Evolutionary conservation across 2,888 invertebrate species (phyloP), one percentile per base, ranked within the genome.

Genomic region (Coremacera marginata): DNA sequence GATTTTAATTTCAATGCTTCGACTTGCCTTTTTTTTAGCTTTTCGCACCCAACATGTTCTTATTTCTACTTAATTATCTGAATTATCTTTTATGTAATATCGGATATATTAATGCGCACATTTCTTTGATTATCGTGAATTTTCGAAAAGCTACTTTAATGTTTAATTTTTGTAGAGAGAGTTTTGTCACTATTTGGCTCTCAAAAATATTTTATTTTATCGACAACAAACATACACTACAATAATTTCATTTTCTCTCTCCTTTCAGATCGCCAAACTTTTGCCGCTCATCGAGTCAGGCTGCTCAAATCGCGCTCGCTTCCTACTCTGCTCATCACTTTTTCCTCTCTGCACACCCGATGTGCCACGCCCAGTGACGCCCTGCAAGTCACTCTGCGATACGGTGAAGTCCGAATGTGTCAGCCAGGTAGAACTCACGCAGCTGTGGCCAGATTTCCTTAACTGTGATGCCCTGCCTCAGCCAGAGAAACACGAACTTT

Each of bases 321-420:
- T 97, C 89, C 94, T 97, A 86, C 92, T 98, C 79, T 98, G 97
- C 90, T 95, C 96, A 19, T 94, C 97, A 73, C 95, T 95, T 89
- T 95, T 95, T 11, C 97, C 97, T 52, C 94, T 98, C 88, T 98
- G 97, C 90, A 95, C 96, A 44, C 95, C 95, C 85, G 94, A 96
- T 88, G 94, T 95, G 80, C 93, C 94, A 34, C 94, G 94, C 83
- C 94, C 95, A 57, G 95, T 97, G 79, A 95, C 95, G 78, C 94
- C 96, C 11, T 97, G 97, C 90, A 92, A 95, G 79, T 94, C 94
- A 31, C 94, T 97, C 82, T 97, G 97, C 89, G 93, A 95, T 85
- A 93, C 94, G 83, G 95, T 95, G 7, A 91, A 91, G 81, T 90
- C 89, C 3, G 95, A 95, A 85, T 96, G 96, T 89, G 79, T 82